These are phyloP conservation scores for Ormyrus thymus DNA, from an alignment of 2,888 invertebrate species.

Conservation along the genomic window DNA sequence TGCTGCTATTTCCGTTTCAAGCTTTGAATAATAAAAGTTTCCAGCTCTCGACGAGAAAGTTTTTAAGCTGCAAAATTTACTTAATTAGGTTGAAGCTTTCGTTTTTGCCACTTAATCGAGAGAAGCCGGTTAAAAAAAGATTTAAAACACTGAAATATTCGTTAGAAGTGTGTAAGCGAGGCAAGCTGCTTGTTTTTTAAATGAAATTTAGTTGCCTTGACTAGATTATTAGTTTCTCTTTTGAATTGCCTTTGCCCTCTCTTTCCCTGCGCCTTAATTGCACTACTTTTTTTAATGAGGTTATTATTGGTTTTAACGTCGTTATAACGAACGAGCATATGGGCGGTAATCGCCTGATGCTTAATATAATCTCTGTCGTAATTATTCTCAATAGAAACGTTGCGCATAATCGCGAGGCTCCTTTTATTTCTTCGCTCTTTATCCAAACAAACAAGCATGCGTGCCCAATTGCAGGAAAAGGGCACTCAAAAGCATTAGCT, in stretches of 20 bases:
- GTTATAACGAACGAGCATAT: not conserved
- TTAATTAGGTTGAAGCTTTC: no score
- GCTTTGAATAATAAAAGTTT: no score
- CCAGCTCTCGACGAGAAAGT: no score
- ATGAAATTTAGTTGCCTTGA: constrained; percentile 22
- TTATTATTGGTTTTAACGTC: constrained; percentile 37
- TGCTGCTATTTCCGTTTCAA: no score
- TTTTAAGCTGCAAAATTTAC: no score
- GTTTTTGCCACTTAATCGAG: no score
- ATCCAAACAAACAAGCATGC: not conserved
- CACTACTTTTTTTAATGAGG: constrained; percentile 24
- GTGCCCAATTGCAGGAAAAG: no score
- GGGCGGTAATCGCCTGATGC: constrained; percentile 32
- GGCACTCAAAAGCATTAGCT: no score
- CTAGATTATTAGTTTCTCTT: constrained; percentile 29
- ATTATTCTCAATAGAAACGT: constrained; percentile 21
- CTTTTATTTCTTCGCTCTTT: constrained; percentile 14
- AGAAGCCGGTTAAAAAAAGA: not conserved
- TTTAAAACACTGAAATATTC: constrained; percentile 22
- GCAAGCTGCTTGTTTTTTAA: constrained; percentile 22
- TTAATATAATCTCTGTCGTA: constrained; percentile 3
- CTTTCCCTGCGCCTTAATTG: constrained; percentile 17
- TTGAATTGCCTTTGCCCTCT: no score
- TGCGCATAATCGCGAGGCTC: constrained; percentile 3
- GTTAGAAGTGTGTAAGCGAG: not conserved